A percentile compares a stretch with the other conserved stretches of the same genome.
phyloP scores from a whole-genome alignment of 1,140 invertebrate species.

The Lanistes nyassanus region DNA sequence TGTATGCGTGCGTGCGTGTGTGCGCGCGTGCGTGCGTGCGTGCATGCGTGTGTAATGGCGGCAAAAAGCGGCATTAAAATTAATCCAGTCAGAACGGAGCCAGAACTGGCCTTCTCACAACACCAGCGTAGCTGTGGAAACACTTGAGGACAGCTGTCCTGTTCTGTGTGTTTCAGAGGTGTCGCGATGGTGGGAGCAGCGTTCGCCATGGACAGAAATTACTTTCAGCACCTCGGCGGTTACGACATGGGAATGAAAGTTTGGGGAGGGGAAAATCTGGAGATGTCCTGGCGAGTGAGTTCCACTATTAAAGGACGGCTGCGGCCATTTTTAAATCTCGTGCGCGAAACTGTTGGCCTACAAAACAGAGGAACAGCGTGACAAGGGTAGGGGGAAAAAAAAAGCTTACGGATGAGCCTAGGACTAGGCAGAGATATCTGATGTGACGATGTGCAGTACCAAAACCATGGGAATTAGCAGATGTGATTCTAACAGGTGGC shows the following conservation, averaged over 20 bases:
- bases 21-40: slow-evolving; percentile 11
- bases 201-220: slow-evolving; percentile 89
- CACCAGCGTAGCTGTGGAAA: background rate
- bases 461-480: too few relatives aligned
- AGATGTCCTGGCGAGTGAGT: slow-evolving; percentile 70
- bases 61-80: too few relatives aligned
- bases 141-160: background rate
- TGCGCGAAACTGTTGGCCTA: too few relatives aligned
- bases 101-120: background rate
- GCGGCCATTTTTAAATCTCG: too few relatives aligned
- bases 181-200: slow-evolving; percentile 94
- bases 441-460: too few relatives aligned
- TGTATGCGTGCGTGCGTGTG: slow-evolving; percentile 6
- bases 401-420: too few relatives aligned
- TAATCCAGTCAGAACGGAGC: background rate
- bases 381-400: too few relatives aligned
- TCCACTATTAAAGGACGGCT: too few relatives aligned
- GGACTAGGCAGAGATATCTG: too few relatives aligned
- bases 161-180: slow-evolving; percentile 32
- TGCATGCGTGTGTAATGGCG: background rate
- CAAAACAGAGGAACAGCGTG: too few relatives aligned
- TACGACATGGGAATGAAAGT: slow-evolving; percentile 74
- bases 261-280: slow-evolving; percentile 94
- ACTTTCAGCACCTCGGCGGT: slow-evolving; percentile 86
- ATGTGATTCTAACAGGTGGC: too few relatives aligned